A percentile compares a stretch with the other conserved stretches of the same genome.
These are phyloP conservation scores for Polia nebulosa DNA, from an alignment of 2,888 invertebrate genomes.

Conservation along the genomic window DNA sequence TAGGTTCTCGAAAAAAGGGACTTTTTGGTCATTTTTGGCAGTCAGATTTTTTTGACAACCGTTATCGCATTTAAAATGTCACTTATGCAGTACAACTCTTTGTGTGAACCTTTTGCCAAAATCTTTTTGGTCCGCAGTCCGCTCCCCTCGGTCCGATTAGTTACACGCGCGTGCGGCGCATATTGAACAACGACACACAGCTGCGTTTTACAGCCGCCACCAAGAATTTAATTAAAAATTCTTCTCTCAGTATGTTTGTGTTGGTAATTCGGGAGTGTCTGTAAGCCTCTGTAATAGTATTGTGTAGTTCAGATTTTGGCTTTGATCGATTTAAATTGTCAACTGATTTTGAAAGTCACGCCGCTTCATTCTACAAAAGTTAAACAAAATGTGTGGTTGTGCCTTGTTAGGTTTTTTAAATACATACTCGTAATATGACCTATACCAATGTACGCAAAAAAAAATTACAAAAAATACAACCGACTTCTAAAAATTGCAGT, in stretches of 20 bases:
- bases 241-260: constrained; percentile 56
- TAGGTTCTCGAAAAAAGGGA: too few relatives aligned
- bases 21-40: too few relatives aligned
- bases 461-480: too few relatives aligned
- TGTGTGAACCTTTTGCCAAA: constrained; percentile 12
- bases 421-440: too few relatives aligned
- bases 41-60: too few relatives aligned
- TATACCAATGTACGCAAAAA: too few relatives aligned
- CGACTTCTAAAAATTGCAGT: too few relatives aligned
- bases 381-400: too few relatives aligned
- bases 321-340: constrained; percentile 11
- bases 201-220: constrained; percentile 71
- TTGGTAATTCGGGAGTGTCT: constrained; percentile 58
- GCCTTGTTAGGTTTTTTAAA: too few relatives aligned
- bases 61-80: too few relatives aligned
- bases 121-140: background rate
- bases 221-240: constrained; percentile 76
- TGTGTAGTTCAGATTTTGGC: constrained; percentile 36
- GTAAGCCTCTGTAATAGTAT: constrained; percentile 31
- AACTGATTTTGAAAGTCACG: constrained; percentile 11
- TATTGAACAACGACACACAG: constrained; percentile 72
- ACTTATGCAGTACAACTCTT: background rate
- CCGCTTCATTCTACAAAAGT: too few relatives aligned
- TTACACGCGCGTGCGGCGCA: constrained; percentile 66
- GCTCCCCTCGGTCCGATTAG: constrained; percentile 69